Percentiles rank a stretch among this genome's conserved stretches.
These are phyloP conservation scores for Drosophila truncata DNA, from an alignment of 1,140 invertebrate genomes.

Conservation along the genomic window DNA sequence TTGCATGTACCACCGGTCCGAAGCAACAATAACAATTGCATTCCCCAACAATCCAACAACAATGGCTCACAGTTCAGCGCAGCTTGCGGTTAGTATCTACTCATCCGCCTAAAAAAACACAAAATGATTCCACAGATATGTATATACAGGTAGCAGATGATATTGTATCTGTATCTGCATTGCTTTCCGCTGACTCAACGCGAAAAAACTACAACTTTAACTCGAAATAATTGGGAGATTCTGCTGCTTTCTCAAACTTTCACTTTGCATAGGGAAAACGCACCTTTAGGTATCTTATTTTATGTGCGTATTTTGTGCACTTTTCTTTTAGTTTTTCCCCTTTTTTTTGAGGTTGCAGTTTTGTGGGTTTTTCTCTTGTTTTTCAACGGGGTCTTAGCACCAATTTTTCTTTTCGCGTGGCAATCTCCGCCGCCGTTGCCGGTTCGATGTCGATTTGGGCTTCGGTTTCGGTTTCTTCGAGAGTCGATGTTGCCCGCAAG, in stretches of 20 bases:
- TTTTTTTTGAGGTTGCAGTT: constrained; percentile 19
- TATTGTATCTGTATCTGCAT: constrained; percentile 61
- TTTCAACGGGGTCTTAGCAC: constrained; percentile 61
- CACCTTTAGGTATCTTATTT: constrained; percentile 65
- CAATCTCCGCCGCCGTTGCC: constrained; percentile 53
- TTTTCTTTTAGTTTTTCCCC: constrained; percentile 24
- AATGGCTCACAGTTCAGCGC: constrained; percentile 57
- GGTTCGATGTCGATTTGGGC: constrained; percentile 24
- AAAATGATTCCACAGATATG: constrained; percentile 27
- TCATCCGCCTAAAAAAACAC: constrained; percentile 59
- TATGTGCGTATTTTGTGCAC: constrained; percentile 43
- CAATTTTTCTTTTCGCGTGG: constrained; percentile 75
- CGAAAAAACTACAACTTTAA: constrained; percentile 2
- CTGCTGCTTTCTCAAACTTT: constrained; percentile 59
- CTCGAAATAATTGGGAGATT: constrained; percentile 7
- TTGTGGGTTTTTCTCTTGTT: constrained; percentile 3
- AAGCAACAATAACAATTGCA: constrained; percentile 13
- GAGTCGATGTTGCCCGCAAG: constrained; percentile 56
- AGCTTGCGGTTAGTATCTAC: constrained; percentile 60
- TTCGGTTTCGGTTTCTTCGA: constrained; percentile 5
- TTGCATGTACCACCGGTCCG: constrained; percentile 27
- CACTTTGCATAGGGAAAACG: constrained; percentile 54
- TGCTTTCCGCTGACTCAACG: constrained; percentile 56
- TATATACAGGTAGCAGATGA: constrained; percentile 46
- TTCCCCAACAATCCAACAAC: constrained; percentile 4